Evolutionary conservation across 2,113 vertebrate genomes (phyloP), one percentile per base, ranked within the genome.

Genomic region (Cathartes aura): DNA sequence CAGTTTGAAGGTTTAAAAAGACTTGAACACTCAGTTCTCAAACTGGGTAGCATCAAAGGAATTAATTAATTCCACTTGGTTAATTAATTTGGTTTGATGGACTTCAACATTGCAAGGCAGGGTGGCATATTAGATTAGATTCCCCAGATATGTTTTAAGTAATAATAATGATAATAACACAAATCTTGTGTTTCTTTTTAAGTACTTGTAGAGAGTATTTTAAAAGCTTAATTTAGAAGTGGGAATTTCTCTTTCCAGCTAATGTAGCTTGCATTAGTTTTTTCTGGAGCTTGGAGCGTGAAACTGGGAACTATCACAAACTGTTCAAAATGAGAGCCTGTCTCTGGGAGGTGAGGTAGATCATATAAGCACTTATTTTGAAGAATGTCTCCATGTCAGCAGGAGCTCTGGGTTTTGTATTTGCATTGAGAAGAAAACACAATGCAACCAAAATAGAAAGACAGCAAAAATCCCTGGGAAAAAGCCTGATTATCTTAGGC

Each of bases 61-160:
- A 89, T 84, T 81, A 86, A 93, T 96, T 92, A 90, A 84, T 90
- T 96, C 43, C n/a, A 53, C 42, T 88, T 90, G 36, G 15, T 78
- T 89, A 91, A 93, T 93, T 96, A 92, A 86, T 95, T 96, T 84
- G 20, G 18, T 79, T 95, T 89, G 62, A 82, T 66, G 40, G 72
- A 89, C 59, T 97, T 94, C 24, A 73, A 60, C 27, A 72, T 36
- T 81, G 19, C 56, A 89, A 92, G 53, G 52, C 63, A 81, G 82
- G 60, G 27, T 93, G n/a, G 50, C 7, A 34, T 59, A 67, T 59
- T 88, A 81, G 47, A 87, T 93, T 59, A 71, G 66, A 81, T 89
- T 92, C 24, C 42, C 20, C 2, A 9, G 43, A 30, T 94, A 68
- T 20, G 22, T 82, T 63, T 87, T 85, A 79, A 91, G 40, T 53